These are phyloP conservation scores for Kryptopterus vitreolus DNA, from an alignment of 2,797 vertebrate species.

Conservation along the genomic window DNA sequence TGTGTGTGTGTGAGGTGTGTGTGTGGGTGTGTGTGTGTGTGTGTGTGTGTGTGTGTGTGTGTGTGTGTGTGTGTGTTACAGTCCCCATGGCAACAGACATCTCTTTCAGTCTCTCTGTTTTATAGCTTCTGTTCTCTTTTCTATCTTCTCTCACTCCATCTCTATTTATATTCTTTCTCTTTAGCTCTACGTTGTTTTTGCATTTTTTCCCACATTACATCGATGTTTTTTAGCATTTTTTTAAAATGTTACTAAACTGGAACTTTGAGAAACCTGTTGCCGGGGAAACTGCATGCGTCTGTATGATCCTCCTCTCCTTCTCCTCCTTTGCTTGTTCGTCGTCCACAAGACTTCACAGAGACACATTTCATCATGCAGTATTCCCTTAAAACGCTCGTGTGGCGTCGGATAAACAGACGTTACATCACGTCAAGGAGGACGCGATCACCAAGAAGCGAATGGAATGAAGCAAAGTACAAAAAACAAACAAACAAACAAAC, in stretches of 20 bases:
- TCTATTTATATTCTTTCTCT: conserved; percentile 11
- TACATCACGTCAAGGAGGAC: not conserved
- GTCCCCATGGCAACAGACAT: conserved; percentile 79
- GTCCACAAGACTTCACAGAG: not conserved
- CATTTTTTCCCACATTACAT: conserved; percentile 8
- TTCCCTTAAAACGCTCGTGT: not conserved
- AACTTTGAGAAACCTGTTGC: conserved; percentile 47
- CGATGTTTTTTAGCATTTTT: not conserved
- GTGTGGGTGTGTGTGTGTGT: not conserved
- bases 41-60: conserved; percentile 8
- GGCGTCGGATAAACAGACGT: not conserved
- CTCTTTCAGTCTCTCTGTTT: conserved; percentile 47
- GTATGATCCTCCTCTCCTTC: not conserved
- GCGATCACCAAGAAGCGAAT: not conserved
- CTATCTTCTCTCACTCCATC: not conserved
- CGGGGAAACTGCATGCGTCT: conserved; percentile 48
- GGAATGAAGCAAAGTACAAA: too few species aligned
- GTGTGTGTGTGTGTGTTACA: conserved; percentile 62
- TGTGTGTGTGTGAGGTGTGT: not conserved
- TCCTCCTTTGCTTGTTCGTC: not conserved
- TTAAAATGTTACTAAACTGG: not conserved
- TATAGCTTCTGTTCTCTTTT: not conserved
- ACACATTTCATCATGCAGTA: not conserved
- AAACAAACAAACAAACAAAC: too few species aligned
- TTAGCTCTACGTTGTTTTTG: too few species aligned